phyloP scores from a whole-genome alignment of 2,888 invertebrate genomes.

The Venustoraphidia nigricollis region DNA sequence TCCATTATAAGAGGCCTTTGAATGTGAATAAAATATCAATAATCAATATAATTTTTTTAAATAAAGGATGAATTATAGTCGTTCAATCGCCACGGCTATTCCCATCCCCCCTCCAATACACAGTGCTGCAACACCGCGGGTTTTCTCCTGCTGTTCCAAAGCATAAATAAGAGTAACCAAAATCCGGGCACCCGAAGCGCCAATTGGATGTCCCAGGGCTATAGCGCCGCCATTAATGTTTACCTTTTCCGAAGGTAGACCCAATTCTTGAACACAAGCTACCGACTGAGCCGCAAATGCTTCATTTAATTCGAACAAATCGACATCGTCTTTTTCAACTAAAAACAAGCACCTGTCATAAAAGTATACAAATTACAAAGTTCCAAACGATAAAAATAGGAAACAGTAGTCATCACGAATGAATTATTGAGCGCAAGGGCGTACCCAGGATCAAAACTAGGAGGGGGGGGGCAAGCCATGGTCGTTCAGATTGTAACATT shows the following conservation, averaged over 20 bases:
- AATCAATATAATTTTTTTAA: too few relatives aligned
- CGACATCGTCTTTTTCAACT: constrained; percentile 54
- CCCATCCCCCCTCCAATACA: constrained; percentile 84
- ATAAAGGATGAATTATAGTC: too few relatives aligned
- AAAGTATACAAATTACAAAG: too few relatives aligned
- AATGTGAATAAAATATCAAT: too few relatives aligned
- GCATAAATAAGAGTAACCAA: constrained; percentile 60
- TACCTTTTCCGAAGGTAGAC: constrained; percentile 47
- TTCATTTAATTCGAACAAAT: constrained; percentile 76
- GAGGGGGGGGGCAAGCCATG: too few relatives aligned
- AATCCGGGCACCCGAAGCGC: constrained; percentile 54
- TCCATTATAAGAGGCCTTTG: too few relatives aligned
- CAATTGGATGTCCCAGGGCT: constrained; percentile 72
- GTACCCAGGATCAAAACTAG: too few relatives aligned
- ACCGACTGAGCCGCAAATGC: constrained; percentile 69
- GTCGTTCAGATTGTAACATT: too few relatives aligned
- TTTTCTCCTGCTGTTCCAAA: constrained; percentile 42
- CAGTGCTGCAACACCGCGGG: constrained; percentile 58
- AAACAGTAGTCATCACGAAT: too few relatives aligned
- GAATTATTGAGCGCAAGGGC: too few relatives aligned
- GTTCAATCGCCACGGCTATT: constrained; percentile 65
- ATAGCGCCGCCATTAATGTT: constrained; percentile 74
- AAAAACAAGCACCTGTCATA: constrained; percentile 11
- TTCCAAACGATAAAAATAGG: neutral
- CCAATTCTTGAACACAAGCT: constrained; percentile 44